Evolutionary conservation across 2,888 invertebrate species (phyloP), one percentile per base, ranked within the genome.

Genomic region (Ectemnius cavifrons): DNA sequence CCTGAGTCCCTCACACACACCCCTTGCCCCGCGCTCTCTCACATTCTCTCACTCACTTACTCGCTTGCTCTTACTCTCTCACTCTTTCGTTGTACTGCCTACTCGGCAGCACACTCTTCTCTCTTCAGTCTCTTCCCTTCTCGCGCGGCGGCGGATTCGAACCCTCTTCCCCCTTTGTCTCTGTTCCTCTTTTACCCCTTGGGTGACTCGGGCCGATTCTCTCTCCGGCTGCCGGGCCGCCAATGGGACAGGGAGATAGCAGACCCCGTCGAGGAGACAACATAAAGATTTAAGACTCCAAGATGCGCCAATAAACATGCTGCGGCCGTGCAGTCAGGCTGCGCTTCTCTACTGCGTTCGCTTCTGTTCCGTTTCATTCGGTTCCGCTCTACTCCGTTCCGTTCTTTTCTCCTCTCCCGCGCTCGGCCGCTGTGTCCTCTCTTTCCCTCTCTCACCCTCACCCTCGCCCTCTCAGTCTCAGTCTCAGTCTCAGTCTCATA

Each of bases 221-320:
- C 79, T 67, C 71, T 67, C 62, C 65, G 56, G 63, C 66, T 65
- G 73, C 63, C 61, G 23, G 16, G 68, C 66, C 78, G 71, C 71
- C 79, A 77, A 77, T 76, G 84, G 77, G 77, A 79, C 75, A 78
- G 81, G 80, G 81, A 79, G 75, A 83, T 78, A 77, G 85, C 81
- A 83, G 86, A 81, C 88, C 87, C 87, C 88, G 89, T 88, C 88
- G 87, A 84, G 87, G 89, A 90, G 91, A 91, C 91, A 91, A 90
- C 91, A 89, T 88, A 89, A 91, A 91, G 91, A 91, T 91, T 91
- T 91, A 91, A 90, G 89, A 88, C 91, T 89, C 85, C 79, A 83
- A 88, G 90, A 90, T 91, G 89, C 89, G 90, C 91, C 91, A 91
- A 91, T 91, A 91, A 91, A 91, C 91, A 90, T 91, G 89, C 91